Percentiles rank a stretch among this genome's conserved stretches.
Conservation (phyloP, 2,888 invertebrate species). For the Congeria kusceri region DNA sequence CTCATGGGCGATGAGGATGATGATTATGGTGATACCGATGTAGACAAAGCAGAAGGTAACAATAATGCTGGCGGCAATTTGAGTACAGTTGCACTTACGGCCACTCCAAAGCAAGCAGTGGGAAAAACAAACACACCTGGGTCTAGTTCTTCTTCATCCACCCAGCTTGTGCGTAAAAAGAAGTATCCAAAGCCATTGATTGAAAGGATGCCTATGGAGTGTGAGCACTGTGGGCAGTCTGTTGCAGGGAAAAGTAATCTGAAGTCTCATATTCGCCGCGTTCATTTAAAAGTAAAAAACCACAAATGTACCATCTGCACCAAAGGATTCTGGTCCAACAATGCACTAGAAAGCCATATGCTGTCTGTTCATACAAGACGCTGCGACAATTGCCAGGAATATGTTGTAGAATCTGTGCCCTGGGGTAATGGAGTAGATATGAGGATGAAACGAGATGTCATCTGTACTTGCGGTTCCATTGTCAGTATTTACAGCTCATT, state of each 20-base stretch:
- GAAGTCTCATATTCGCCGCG: slow-evolving; percentile 50
- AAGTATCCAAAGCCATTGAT: slow-evolving; percentile 41
- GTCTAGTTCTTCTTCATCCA: neutral
- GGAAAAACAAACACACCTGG: neutral
- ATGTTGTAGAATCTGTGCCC: slow-evolving; percentile 63
- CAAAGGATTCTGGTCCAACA: slow-evolving; percentile 54
- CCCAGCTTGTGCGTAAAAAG: slow-evolving; percentile 18
- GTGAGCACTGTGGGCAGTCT: slow-evolving; percentile 54
- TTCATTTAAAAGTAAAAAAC: slow-evolving; percentile 49
- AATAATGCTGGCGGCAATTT: neutral
- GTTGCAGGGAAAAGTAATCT: slow-evolving; percentile 56
- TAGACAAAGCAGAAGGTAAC: slow-evolving; percentile 18
- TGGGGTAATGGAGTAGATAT: slow-evolving; percentile 55
- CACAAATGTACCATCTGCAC: slow-evolving; percentile 51
- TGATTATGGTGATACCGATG: slow-evolving; percentile 1
- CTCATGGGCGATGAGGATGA: slow-evolving; percentile 28
- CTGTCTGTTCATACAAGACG: slow-evolving; percentile 58
- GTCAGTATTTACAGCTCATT: slow-evolving; percentile 59
- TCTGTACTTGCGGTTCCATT: slow-evolving; percentile 58
- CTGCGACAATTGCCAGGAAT: slow-evolving; percentile 58
- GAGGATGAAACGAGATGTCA: slow-evolving; percentile 56
- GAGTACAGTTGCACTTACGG: neutral
- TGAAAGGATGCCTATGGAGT: slow-evolving; percentile 52
- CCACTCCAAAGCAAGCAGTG: slow-evolving; percentile 6
- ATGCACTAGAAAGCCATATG: slow-evolving; percentile 59